Base-by-base conservation (phyloP, 2,797 vertebrate genomes). In the Sebastes itinus region DNA sequence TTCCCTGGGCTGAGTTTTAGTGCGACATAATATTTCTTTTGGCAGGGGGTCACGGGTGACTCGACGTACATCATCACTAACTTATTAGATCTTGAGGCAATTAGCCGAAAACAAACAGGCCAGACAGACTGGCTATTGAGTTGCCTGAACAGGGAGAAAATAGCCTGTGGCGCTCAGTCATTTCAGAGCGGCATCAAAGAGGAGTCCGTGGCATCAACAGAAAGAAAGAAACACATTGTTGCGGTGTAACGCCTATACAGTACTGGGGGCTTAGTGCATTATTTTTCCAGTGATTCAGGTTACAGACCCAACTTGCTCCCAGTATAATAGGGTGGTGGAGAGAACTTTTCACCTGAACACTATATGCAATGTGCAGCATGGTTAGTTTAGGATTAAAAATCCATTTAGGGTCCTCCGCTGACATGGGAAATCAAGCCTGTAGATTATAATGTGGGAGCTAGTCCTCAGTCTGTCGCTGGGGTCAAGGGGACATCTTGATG, bases 11-110 rank as follows among this genome's bases (percentile, higher is more conserved):
- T 46, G 81, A 90, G 92, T 96, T 95, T 92, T 92, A 92, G 95
- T 93, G 93, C 32, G 86, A 96, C 95, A 95, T 94, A 97, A 96
- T 97, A 97, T 97, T 97, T 97, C 96, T 96, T 96, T 96, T 96
- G 97, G 96, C 96, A 95, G 95, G 92, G 96, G 96, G 97, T 98
- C 97, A 97, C 78, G 92, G 94, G 95, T 95, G 95, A 94, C 94
- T 96, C 91, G 91, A 91, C 91, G 85, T 97, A 98, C 96, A 97
- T 99, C 98, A 99, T 99, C 98, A 99, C 98, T 96, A 97, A 97
- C 97, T 98, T 99, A 99, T 99, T 99, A 99, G 96, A 97, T 97
- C 96, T 97, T 94, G 93, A 97, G 96, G 96, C 98, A 99, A 98
- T 99, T 98, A 99, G 97, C 94, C 89, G 96, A 97, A 98, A 98